Evolutionary conservation across 2,888 invertebrate species (phyloP), one percentile per base, ranked within the genome.

Genomic region (Drosophila testacea): DNA sequence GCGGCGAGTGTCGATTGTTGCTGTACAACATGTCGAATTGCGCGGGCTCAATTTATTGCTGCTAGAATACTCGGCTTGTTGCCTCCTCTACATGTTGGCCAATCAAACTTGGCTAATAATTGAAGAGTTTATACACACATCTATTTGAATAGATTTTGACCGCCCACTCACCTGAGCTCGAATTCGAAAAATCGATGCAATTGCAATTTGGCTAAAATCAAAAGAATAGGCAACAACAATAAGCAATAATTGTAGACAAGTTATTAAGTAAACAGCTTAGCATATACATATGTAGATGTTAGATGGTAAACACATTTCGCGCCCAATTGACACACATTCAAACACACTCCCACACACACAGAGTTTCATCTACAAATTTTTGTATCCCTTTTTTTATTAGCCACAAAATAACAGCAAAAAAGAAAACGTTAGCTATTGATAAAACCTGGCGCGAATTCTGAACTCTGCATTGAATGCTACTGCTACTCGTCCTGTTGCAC

Each of bases 1-100:
- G 73, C 7, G 76, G 78, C 39, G 75, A 11, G 11, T 73, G 71
- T 57, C 79, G 80, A 75, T 83, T 86, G 73, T 82, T 80, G 74
- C 82, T 74, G 79, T 83, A 90, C 76, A 92, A 88, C 92, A 92
- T 92, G 70, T 81, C 89, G 86, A 54, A 77, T 73, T 61, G 16
- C 74, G 77, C 81, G 73, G 59, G 13, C 13, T 52, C 41, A 1
- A 13, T 13, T 27, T 61, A 11, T 11, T 13, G 9, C 13, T 36
- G 39, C 50, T 41, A 11, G 10, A 42, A 22, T 13, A 34, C 42
- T 36, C 36, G 16, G 39, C 7, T 22, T 42, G 41, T 32, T 36
- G 61, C 7, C 39, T 39, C 38, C 22, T 52, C 27, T 46, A 55
- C 62, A 63, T 76, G 10, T 66, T 72, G 28, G 4, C 64, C 56